Base-by-base conservation (phyloP, 2,888 invertebrate species). In the Tipula unca region DNA sequence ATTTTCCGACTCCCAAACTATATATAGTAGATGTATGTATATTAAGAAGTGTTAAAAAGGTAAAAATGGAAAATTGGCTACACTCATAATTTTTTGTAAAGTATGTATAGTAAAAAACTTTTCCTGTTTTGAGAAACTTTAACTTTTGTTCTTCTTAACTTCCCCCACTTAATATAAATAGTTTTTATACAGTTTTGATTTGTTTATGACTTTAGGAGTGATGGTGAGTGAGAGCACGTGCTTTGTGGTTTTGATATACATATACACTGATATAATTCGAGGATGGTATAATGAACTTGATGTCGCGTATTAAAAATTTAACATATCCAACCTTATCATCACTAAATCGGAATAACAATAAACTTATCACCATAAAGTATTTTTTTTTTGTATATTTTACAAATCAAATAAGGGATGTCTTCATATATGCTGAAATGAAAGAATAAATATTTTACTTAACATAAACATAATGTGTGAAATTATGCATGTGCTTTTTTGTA, bases 11-110 rank as follows among this genome's bases (percentile, higher is more conserved):
- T 25, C 69, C 20, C 25, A 69, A 69, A 69, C 69, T 69, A 69
- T 17, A 48, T 48, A n/a, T 17, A 48, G 20, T 25, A 69, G 10
- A n/a, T 48, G n/a, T 48, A n/a, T 48, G n/a, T n/a, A 48, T 48
- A n/a, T 48, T n/a, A 20, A 69, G 69, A 69, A 69, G 69, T 69
- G 69, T 69, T 69, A 69, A 69, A 69, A 69, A 69, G 69, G 69
- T n/a, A 69, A 69, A 69, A 69, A 17, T 48, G 17, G 48, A 48
- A 48, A 48, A 69, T 69, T 69, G 69, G 10, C 69, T 69, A 69
- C 69, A 69, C n/a, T n/a, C 25, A 69, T 69, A 69, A 69, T 69
- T 69, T n/a, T 69, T 69, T 25, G 10, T 25, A 69, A 69, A 69
- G 69, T 20, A 6, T 32, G 69, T 20, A 6, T 32, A 25, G 69